Percentiles rank a stretch among this genome's conserved stretches.
These are phyloP conservation scores for Nowickia ferox DNA, from an alignment of 2,888 invertebrate genomes.

Conservation along the genomic window DNA sequence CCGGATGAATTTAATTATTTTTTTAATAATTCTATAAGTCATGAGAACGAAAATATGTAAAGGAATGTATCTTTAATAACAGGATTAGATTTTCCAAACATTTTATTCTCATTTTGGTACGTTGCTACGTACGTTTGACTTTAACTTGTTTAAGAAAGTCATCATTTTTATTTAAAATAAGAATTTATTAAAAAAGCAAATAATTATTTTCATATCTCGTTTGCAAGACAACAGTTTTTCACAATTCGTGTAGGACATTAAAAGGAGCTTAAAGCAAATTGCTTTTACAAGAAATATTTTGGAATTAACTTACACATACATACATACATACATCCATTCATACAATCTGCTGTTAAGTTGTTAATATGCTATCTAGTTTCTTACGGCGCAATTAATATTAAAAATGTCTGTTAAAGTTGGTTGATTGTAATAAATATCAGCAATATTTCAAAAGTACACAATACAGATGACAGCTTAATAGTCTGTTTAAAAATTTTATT, in stretches of 20 bases:
- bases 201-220: too few relatives aligned
- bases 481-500: background rate
- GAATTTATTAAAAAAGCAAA: background rate
- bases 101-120: too few relatives aligned
- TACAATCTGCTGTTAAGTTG: background rate
- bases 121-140: too few relatives aligned
- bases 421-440: background rate
- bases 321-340: too few relatives aligned
- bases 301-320: background rate
- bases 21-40: slow-evolving; percentile 13
- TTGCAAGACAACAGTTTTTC: background rate
- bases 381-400: background rate
- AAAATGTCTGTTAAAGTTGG: background rate
- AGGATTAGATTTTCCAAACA: background rate
- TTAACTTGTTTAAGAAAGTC: background rate
- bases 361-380: background rate
- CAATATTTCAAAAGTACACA: background rate
- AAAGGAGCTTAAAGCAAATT: background rate
- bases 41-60: background rate
- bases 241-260: background rate
- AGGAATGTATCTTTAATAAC: background rate
- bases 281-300: slow-evolving; percentile 1
- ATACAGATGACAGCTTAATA: background rate
- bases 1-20: slow-evolving; percentile 52
- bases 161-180: background rate